Percentiles rank a stretch among this genome's conserved stretches.
These are phyloP conservation scores for Stratiolaelaps scimitus DNA, from an alignment of 1,140 invertebrate genomes.

Conservation along the genomic window DNA sequence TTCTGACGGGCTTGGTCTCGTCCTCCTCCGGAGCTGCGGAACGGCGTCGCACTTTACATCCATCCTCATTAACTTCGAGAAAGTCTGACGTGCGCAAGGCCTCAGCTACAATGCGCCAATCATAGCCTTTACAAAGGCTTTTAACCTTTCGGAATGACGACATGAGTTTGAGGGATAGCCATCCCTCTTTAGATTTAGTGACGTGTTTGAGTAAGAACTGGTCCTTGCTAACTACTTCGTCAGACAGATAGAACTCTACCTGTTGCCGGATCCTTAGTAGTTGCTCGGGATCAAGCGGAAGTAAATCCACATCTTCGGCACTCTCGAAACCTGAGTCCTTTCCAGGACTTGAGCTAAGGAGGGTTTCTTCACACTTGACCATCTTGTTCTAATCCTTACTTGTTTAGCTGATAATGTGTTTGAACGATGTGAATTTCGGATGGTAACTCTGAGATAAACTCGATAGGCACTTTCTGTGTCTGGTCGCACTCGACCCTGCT, in stretches of 20 bases:
- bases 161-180: slow-evolving; percentile 71
- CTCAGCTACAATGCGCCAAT: slow-evolving; percentile 77
- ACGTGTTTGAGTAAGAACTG: slow-evolving; percentile 89
- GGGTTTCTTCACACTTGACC: slow-evolving; percentile 22
- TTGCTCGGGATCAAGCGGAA: slow-evolving; percentile 1
- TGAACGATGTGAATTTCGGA: too few relatives aligned
- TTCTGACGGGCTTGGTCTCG: slow-evolving; percentile 73
- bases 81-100: slow-evolving; percentile 62
- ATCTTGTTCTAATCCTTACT: background rate
- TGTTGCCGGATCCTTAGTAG: slow-evolving; percentile 47
- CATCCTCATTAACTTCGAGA: slow-evolving; percentile 73
- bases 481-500: too few relatives aligned
- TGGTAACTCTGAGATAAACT: too few relatives aligned
- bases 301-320: slow-evolving; percentile 3
- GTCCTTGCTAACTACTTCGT: slow-evolving; percentile 84
- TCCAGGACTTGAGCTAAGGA: slow-evolving; percentile 6
- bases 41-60: slow-evolving; percentile 72
- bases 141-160: slow-evolving; percentile 55
- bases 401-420: background rate
- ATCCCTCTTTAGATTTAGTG: slow-evolving; percentile 81
- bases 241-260: slow-evolving; percentile 86
- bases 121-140: slow-evolving; percentile 55
- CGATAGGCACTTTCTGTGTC: too few relatives aligned
- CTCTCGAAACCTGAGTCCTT: slow-evolving; percentile 15
- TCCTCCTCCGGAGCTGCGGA: slow-evolving; percentile 74